phyloP scores from a whole-genome alignment of 2,113 vertebrate species.

The Otocyon megalotis region DNA sequence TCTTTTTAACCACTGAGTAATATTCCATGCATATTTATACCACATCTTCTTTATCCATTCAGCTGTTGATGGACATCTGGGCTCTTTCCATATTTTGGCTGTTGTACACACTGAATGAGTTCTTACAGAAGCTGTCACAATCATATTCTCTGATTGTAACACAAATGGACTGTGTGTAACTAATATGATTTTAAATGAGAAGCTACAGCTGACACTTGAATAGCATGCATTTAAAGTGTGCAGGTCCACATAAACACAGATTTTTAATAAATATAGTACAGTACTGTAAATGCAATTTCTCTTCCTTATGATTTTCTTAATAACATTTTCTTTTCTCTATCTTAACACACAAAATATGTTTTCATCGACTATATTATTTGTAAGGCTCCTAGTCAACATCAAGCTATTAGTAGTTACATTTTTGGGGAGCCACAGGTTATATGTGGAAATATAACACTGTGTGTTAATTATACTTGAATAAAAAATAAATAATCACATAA shows the following conservation, averaged over 20 bases:
- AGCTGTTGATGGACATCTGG: not conserved
- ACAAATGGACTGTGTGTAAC: not conserved
- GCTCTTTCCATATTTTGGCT: not conserved
- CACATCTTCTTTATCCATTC: not conserved
- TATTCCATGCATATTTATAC: not conserved
- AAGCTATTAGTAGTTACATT: not conserved
- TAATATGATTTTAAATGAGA: slow-evolving; percentile 54
- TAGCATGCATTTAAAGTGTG: not conserved
- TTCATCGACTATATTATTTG: not conserved
- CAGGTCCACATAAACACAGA: not conserved
- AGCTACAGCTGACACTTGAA: not conserved
- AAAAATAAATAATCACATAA: not conserved
- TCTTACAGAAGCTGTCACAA: not conserved
- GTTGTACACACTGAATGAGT: not conserved
- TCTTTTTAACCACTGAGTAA: not conserved
- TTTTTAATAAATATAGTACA: not conserved
- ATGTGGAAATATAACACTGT: not conserved
- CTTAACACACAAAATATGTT: not conserved
- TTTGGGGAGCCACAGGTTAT: not conserved
- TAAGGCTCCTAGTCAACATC: not conserved
- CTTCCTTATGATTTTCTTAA: not conserved
- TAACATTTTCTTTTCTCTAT: not conserved
- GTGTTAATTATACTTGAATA: not conserved
- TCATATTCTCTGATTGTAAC: not conserved
- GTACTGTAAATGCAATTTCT: not conserved